A percentile compares a stretch with the other conserved stretches of the same genome.
These are phyloP conservation scores for Trypoxylon attenuatum DNA, from an alignment of 2,888 invertebrate genomes.

Conservation along the genomic window DNA sequence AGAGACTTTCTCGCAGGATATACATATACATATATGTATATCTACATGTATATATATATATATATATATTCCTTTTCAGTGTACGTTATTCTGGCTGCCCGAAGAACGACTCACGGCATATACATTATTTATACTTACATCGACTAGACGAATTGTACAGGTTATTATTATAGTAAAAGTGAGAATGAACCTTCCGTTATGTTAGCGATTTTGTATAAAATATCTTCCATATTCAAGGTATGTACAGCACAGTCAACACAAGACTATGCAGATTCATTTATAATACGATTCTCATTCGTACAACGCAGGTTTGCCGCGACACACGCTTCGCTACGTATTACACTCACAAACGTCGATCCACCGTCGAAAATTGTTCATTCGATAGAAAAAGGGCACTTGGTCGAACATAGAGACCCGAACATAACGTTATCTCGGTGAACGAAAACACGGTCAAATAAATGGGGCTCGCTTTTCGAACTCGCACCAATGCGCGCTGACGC, in stretches of 20 bases:
- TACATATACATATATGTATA: no score
- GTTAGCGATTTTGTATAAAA: slow-evolving; percentile 71
- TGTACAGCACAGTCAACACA: slow-evolving; percentile 56
- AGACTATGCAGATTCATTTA: slow-evolving; percentile 35
- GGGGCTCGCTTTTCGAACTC: neutral
- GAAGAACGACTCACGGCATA: slow-evolving; percentile 31
- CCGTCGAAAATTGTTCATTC: slow-evolving; percentile 56
- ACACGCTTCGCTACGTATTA: slow-evolving; percentile 7
- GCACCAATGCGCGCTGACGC: slow-evolving; percentile 2
- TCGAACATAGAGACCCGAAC: slow-evolving; percentile 60
- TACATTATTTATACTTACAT: slow-evolving; percentile 59
- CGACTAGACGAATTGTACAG: slow-evolving; percentile 59
- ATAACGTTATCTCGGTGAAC: slow-evolving; percentile 13
- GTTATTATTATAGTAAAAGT: slow-evolving; percentile 54
- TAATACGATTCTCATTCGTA: slow-evolving; percentile 32
- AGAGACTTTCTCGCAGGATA: no score
- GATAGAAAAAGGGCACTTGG: slow-evolving; percentile 71
- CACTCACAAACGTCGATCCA: slow-evolving; percentile 33
- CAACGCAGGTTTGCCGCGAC: slow-evolving; percentile 20
- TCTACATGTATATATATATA: no score
- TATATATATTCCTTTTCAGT: slow-evolving; percentile 39
- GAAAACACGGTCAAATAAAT: slow-evolving; percentile 9
- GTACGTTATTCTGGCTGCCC: slow-evolving; percentile 51
- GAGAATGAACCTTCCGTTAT: slow-evolving; percentile 54
- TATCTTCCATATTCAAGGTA: slow-evolving; percentile 67